Evolutionary conservation across 2,113 vertebrate species (phyloP), one percentile per base, ranked within the genome.

Genomic region (Cettia cetti): DNA sequence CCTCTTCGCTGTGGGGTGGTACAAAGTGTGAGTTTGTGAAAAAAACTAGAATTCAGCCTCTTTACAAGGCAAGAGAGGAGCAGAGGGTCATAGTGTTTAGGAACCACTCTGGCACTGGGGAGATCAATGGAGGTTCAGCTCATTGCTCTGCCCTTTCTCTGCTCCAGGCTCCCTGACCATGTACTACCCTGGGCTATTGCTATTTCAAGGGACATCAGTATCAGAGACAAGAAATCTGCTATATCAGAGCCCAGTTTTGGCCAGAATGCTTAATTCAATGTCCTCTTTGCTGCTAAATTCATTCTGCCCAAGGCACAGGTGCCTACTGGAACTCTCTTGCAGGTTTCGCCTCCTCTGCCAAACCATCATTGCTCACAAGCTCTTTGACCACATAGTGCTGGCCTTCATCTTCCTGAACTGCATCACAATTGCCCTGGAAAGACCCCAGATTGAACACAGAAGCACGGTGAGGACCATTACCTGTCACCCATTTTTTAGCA

Each of bases 361-460:
- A 98, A 99, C 99, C 70, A 96, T 99, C 94, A 99, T 99, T 9
- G 98, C 99, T 80, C 99, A 99, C 97, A 99, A 99, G 97, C 98
- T 99, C 84, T 99, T 99, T 13, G 99, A 99, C 97, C 99, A 99
- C 0, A 98, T 99, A 10, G 99, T 99, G 59, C 85, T 99, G 98
- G 99, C 98, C 82, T 99, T 99, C 97, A 99, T 99, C 97, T 99
- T 99, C 97, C 99, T 99, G 96, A 99, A 99, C 97, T 99, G 99
- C 96, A 99, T 99, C 97, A 99, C 99, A 8, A 99, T 99, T 30
- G 99, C 99, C 82, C 97, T 99, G 97, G 99, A 99, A 97, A 98
- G 99, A 93, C 99, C 99, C 13, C 99, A 99, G 97, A 99, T 99
- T 24, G 98, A 99, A 75, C 99, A 99, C 40, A 98, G 99, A 92